Conservation (phyloP, 2,888 invertebrate genomes). For the Metallyticus violacea region DNA sequence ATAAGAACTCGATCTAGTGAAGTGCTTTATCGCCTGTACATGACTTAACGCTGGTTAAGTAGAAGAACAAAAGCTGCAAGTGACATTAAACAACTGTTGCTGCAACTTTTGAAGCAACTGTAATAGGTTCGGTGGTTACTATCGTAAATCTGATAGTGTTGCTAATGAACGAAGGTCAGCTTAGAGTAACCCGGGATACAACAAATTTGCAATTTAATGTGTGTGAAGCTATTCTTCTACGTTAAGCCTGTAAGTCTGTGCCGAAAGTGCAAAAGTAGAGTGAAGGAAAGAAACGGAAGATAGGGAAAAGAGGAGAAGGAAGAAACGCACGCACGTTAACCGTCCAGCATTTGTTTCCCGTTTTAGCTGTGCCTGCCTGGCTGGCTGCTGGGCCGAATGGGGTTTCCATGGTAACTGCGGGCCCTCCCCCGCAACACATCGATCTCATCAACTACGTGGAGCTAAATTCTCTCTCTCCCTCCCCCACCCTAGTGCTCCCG, state of each 20-base stretch:
- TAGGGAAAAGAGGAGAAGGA: not conserved
- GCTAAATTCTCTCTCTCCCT: not conserved
- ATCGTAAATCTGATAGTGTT: not conserved
- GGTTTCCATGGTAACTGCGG: conserved; percentile 18
- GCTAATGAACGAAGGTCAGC: not conserved
- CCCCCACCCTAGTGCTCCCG: no score
- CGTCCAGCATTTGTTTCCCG: conserved; percentile 22
- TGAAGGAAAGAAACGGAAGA: not conserved
- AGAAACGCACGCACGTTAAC: no score
- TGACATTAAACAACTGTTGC: not conserved
- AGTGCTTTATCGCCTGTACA: no score
- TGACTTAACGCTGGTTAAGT: not conserved
- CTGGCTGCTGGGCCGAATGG: conserved; percentile 5
- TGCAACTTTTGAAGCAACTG: not conserved
- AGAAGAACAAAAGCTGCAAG: no score
- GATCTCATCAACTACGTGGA: conserved; percentile 17
- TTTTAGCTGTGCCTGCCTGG: not conserved
- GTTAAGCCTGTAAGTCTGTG: not conserved
- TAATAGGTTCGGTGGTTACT: not conserved
- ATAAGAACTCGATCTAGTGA: no score
- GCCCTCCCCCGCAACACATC: conserved; percentile 15
- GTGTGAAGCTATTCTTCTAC: not conserved
- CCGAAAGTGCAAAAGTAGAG: not conserved
- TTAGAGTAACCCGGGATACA: not conserved
- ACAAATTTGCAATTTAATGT: not conserved